Evolutionary conservation across 1,140 invertebrate species (phyloP).

Genomic region (Leptinotarsa defecta): DNA sequence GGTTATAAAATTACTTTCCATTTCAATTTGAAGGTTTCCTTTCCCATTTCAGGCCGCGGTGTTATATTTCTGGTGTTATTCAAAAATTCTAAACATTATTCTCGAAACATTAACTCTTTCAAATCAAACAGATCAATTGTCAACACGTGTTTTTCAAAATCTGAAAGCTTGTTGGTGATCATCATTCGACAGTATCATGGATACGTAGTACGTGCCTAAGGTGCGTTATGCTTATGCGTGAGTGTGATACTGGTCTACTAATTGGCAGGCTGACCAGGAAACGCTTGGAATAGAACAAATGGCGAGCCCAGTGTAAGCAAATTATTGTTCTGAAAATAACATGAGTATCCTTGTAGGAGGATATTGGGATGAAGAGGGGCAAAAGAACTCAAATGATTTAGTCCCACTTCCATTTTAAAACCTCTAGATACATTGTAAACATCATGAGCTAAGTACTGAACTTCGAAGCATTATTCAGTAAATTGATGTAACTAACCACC

Average conservation of each 20-base stretch:
- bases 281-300: conserved; percentile 38
- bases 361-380: not conserved
- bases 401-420: too few species aligned
- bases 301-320: conserved; percentile 30
- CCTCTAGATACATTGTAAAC: too few species aligned
- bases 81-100: too few species aligned
- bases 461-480: too few species aligned
- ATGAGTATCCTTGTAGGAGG: not conserved
- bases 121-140: not conserved
- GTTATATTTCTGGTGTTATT: too few species aligned
- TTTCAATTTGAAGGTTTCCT: too few species aligned
- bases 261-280: conserved; percentile 49
- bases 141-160: not conserved
- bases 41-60: too few species aligned
- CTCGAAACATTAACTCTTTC: not conserved
- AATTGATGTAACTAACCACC: too few species aligned
- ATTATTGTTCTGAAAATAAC: conserved; percentile 1
- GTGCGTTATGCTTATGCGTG: conserved; percentile 43
- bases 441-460: too few species aligned
- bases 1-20: too few species aligned
- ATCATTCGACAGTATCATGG: conserved; percentile 36
- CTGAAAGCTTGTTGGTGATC: not conserved
- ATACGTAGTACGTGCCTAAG: conserved; percentile 43
- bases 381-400: not conserved
- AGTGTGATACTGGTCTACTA: conserved; percentile 47